Conservation (phyloP, 2,113 vertebrate genomes). For the Phalacrocorax aristotelis region DNA sequence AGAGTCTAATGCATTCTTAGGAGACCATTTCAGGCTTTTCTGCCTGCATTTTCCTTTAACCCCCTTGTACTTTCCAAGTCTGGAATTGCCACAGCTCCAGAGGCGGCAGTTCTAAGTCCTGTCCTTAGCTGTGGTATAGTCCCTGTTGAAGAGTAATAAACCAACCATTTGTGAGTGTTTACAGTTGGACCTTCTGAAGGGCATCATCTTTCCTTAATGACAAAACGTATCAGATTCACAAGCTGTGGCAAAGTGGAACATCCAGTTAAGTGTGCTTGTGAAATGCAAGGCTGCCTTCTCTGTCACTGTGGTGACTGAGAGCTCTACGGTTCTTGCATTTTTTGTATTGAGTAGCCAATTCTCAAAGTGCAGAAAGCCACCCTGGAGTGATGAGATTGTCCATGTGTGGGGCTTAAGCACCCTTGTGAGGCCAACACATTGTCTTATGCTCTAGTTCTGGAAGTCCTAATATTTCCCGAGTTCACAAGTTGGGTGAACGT, state of each 20-base stretch:
- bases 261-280: background rate
- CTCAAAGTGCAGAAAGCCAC: background rate
- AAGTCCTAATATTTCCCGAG: background rate
- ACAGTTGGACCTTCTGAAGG: background rate
- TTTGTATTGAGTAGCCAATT: background rate
- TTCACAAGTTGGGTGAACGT: background rate
- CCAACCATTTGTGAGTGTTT: background rate
- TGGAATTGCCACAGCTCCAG: background rate
- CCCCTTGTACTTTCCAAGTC: background rate
- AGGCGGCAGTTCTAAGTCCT: background rate
- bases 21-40: background rate
- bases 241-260: background rate
- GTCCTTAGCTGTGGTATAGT: background rate
- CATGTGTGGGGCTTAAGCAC: background rate
- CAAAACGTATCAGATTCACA: background rate
- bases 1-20: background rate
- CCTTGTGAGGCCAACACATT: background rate
- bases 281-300: background rate
- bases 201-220: background rate
- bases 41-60: background rate
- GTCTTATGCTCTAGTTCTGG: background rate
- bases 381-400: background rate
- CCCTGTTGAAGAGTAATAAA: background rate
- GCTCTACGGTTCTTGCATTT: background rate
- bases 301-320: background rate